phyloP scores from a whole-genome alignment of 2,888 invertebrate species.

The Amiota minor region DNA sequence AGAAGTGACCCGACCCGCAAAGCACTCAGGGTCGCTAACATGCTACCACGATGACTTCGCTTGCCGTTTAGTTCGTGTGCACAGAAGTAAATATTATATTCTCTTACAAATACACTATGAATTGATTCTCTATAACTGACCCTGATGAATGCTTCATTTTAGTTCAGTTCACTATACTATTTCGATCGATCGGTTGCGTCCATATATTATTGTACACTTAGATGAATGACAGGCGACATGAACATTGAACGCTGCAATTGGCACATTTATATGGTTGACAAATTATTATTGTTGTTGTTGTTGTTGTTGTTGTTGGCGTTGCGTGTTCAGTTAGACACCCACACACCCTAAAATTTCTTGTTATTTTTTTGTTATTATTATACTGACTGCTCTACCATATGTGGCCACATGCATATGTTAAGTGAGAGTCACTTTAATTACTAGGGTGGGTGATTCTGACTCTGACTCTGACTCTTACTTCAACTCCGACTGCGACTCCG shows the following conservation, averaged over 20 bases:
- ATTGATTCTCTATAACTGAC: neutral
- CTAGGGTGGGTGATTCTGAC: constrained; percentile 44
- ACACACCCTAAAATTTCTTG: neutral
- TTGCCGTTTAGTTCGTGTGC: neutral
- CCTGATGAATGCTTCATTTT: neutral
- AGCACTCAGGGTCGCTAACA: constrained; percentile 5
- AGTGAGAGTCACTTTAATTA: constrained; percentile 49
- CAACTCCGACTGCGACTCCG: neutral
- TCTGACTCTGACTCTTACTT: neutral
- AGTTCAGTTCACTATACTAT: neutral
- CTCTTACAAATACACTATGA: too few species aligned
- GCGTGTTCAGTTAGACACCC: neutral
- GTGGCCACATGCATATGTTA: constrained; percentile 37
- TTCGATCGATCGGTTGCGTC: neutral
- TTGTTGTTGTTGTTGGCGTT: constrained; percentile 10
- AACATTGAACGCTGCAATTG: constrained; percentile 52
- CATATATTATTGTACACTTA: too few species aligned
- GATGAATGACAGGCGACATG: too few species aligned
- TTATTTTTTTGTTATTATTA: neutral
- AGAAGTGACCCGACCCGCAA: constrained; percentile 36
- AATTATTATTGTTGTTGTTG: constrained; percentile 49
- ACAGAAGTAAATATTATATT: too few species aligned
- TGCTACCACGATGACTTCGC: too few species aligned
- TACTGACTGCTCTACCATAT: too few species aligned
- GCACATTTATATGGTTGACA: constrained; percentile 61